Evolutionary conservation across 2,888 invertebrate species (phyloP), one percentile per base, ranked within the genome.

Genomic region (Nomada goodeniana): DNA sequence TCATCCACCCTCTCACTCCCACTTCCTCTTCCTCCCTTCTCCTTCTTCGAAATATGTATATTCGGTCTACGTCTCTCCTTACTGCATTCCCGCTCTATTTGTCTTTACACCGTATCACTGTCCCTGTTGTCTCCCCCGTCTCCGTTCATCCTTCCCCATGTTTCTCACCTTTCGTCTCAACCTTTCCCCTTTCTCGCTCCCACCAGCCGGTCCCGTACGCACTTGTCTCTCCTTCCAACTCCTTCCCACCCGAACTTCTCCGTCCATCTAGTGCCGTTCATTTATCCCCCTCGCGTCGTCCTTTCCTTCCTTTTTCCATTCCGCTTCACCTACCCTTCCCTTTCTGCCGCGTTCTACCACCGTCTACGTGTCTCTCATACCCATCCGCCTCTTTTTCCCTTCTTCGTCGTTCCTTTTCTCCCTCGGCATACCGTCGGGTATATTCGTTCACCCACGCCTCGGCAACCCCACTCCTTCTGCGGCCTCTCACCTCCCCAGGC

Each of bases 391-490:
- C 55, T 57, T 73, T 68, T 52, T 77, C 55, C 50, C 72, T 67
- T 80, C 78, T 83, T 69, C 69, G 50, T 59, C 57, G 36, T 52
- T 61, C 79, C 72, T 72, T 60, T 68, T 73, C 71, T 42, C 70
- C 77, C 59, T n/a, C 72, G 59, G 53, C 69, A 75, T 47, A 85
- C 76, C 76, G 13, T 57, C 47, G 57, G 76, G 72, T 68, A 71
- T 60, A 57, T 74, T 52, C 69, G 73, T 65, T 75, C 87, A 85
- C 87, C 82, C 85, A 87, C 87, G 68, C 85, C 70, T 83, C 79
- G 63, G 3, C 69, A 59, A 60, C 70, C 73, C 72, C 78, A 69
- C 63, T 50, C 78, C 67, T 26, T 44, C 61, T 29, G 47, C 80
- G 70, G 63, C 86, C 80, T 60, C 67, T 73, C 80, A 77, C 76